These are phyloP conservation scores for Anolis apletophallus DNA, from an alignment of 2,797 vertebrate species.

Conservation along the genomic window DNA sequence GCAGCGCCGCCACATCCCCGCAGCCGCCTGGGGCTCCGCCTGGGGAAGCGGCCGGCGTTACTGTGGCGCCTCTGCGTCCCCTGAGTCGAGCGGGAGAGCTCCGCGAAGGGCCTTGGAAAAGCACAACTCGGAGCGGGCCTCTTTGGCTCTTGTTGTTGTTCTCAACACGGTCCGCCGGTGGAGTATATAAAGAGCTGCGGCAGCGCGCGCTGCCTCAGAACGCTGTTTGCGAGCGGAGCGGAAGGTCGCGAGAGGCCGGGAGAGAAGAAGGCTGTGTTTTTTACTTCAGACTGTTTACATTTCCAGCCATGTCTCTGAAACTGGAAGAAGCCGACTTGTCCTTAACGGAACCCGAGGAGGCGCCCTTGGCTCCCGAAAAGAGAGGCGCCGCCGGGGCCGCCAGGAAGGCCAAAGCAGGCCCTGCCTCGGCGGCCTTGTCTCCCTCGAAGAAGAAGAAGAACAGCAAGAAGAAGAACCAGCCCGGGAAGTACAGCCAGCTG, in stretches of 20 bases:
- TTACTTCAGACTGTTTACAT: too few relatives aligned
- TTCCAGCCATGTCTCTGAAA: constrained; percentile 79
- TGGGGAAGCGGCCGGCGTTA: background rate
- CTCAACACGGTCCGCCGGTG: constrained; percentile 85
- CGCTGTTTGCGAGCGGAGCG: constrained; percentile 10
- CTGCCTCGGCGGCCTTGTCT: constrained; percentile 42
- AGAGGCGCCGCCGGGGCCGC: constrained; percentile 65
- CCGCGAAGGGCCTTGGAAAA: constrained; percentile 73
- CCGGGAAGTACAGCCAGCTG: constrained; percentile 86
- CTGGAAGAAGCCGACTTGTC: constrained; percentile 77
- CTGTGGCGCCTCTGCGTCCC: background rate
- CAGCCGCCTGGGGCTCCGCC: constrained; percentile 12
- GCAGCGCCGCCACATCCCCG: rapidly evolving
- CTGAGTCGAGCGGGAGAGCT: constrained; percentile 32
- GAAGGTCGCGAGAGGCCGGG: background rate
- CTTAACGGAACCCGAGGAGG: constrained; percentile 70
- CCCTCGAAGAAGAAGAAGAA: constrained; percentile 78
- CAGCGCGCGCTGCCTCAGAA: constrained; percentile 32
- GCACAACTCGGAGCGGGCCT: constrained; percentile 78
- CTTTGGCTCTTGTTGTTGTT: constrained; percentile 84
- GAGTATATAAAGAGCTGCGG: constrained; percentile 72
- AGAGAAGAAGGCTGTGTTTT: too few relatives aligned
- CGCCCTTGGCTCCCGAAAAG: constrained; percentile 65
- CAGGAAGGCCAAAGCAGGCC: constrained; percentile 56
- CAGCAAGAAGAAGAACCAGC: constrained; percentile 85